Evolutionary conservation across 35 echinoderm and acorn worm genomes (phyloP).

Genomic region (Ophiothrix spiculata): DNA sequence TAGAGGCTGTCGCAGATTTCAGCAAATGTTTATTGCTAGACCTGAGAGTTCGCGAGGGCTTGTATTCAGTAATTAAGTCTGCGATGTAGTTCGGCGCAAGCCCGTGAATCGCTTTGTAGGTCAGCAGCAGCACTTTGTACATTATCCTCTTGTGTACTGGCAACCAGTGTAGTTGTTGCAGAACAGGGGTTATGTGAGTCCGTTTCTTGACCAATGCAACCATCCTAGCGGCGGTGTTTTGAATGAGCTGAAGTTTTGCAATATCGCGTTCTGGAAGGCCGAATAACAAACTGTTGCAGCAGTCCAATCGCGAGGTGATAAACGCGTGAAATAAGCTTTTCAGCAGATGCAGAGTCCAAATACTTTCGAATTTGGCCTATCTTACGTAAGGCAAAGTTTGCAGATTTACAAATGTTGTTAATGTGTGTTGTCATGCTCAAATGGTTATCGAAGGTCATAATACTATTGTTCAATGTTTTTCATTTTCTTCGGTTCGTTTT

Average conservation of each 20-base stretch:
- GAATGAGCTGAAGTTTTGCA: slow-evolving; percentile 19
- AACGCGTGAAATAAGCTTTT: slow-evolving; percentile 31
- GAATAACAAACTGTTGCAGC: slow-evolving; percentile 37
- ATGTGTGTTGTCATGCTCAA: neutral
- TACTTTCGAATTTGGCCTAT: slow-evolving; percentile 19
- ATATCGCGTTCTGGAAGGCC: slow-evolving; percentile 24
- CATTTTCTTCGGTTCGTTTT: too few relatives aligned
- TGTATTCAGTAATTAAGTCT: neutral
- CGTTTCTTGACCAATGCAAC: slow-evolving; percentile 2
- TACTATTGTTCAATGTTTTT: too few relatives aligned
- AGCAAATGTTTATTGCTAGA: slow-evolving; percentile 13
- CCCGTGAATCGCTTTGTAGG: slow-evolving; percentile 25
- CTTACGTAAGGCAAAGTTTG: neutral
- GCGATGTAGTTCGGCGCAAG: neutral
- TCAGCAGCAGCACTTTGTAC: slow-evolving; percentile 37
- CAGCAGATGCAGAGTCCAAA: slow-evolving; percentile 28
- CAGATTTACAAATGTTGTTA: neutral
- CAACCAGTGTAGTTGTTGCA: slow-evolving; percentile 31
- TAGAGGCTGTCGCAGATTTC: neutral
- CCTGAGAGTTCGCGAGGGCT: neutral
- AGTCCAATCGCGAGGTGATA: slow-evolving; percentile 39
- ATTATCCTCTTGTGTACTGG: slow-evolving; percentile 16
- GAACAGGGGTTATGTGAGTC: slow-evolving; percentile 5
- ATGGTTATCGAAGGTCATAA: neutral
- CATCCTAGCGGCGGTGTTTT: slow-evolving; percentile 31